Evolutionary conservation across 2,797 vertebrate species (phyloP), one percentile per base, ranked within the genome.

Genomic region (Typhlichthys eigenmanni): DNA sequence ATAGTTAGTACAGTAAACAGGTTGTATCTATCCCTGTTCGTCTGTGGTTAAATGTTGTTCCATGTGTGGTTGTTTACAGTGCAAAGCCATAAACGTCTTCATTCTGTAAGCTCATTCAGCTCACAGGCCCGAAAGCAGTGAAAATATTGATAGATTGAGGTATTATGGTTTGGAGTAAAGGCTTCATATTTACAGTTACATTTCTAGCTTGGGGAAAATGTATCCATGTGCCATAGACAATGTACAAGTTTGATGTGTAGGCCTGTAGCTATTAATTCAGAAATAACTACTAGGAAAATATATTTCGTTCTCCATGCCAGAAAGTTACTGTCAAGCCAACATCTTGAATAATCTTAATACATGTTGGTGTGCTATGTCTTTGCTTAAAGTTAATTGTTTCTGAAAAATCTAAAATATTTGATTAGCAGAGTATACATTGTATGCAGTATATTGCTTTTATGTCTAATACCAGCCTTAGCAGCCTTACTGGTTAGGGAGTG

Each of bases 1-100:
- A 71, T 70, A 75, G 80, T 84, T 80, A 72, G 74, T 64, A 79
- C 72, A 81, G 90, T 78, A 90, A 92, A 93, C 90, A 92, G 87
- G 85, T 92, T 84, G 85, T 89, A 91, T 91, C 92, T 91, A 88
- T 92, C 88, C 84, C 83, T 92, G 86, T 92, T 90, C 80, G 71
- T 83, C 87, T 87, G 87, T 43, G 89, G 91, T 84, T 70, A 65
- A 79, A 90, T 91, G 88, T 90, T 92, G 90, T 92, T 93, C 90
- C 91, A 84, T 87, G 84, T 89, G 92, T 91, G 93, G 92, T 91
- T 92, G 90, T 93, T 93, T 92, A 86, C 92, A 50, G 79, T 89
- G 81, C 75, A 69, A 77, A 86, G 80, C 88, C 88, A 85, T 91
- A 88, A 90, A 92, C 53, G 88, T 91, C 88, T 84, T 86, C 84